Evolutionary conservation across 2,797 vertebrate species (phyloP).

Genomic region (Sebastes aleutianus): DNA sequence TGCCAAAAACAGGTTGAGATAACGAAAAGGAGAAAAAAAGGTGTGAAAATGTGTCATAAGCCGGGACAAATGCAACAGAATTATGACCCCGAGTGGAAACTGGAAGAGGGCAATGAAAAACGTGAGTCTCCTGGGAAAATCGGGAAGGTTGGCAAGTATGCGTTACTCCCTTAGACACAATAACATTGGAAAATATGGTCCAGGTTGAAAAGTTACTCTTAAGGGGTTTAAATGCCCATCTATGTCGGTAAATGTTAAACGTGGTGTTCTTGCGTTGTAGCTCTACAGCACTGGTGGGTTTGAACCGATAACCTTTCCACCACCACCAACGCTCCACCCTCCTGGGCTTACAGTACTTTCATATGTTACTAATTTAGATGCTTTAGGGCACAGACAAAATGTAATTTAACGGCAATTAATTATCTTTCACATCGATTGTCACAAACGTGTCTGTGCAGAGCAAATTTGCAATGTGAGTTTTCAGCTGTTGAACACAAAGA

Average conservation of each 20-base stretch:
- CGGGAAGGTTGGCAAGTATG: too few relatives aligned
- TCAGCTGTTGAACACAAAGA: slow-evolving; percentile 25
- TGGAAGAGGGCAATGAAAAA: too few relatives aligned
- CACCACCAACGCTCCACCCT: background rate
- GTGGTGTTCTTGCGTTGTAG: background rate
- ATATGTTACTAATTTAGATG: slow-evolving; percentile 38
- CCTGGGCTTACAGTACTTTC: background rate
- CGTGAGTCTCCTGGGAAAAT: too few relatives aligned
- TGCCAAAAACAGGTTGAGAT: too few relatives aligned
- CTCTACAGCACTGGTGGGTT: background rate
- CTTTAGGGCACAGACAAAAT: slow-evolving; percentile 12
- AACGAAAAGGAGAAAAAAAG: too few relatives aligned
- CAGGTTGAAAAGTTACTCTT: background rate
- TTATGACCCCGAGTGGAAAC: too few relatives aligned
- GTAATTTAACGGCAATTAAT: slow-evolving; percentile 44
- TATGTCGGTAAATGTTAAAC: background rate
- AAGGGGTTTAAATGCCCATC: background rate
- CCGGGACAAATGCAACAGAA: too few relatives aligned
- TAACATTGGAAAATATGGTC: background rate
- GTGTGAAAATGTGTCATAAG: too few relatives aligned
- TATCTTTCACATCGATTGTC: slow-evolving; percentile 16
- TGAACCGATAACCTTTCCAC: background rate
- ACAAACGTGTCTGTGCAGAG: slow-evolving; percentile 36
- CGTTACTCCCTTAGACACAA: background rate
- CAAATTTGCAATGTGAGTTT: background rate